Evolutionary conservation across 1,140 invertebrate species (phyloP).

Genomic region (Cyphomyrmex costatus): DNA sequence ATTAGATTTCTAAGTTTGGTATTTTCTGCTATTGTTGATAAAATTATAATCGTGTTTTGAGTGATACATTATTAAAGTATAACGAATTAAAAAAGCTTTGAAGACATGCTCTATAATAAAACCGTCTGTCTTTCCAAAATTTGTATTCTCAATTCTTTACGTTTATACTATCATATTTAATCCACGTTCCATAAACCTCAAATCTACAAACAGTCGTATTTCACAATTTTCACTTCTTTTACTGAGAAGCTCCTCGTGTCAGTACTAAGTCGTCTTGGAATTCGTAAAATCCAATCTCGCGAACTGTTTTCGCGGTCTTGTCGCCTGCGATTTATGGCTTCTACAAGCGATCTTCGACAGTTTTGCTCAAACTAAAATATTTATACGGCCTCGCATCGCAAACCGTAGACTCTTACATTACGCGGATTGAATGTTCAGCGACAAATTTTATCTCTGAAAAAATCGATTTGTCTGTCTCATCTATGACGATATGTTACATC

Average conservation of each 20-base stretch:
- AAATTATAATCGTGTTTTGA: neutral
- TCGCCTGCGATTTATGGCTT: conserved; percentile 57
- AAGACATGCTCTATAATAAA: neutral
- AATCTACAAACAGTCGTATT: conserved; percentile 41
- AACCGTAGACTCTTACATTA: conserved; percentile 32
- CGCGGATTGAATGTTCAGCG: neutral
- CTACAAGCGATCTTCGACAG: conserved; percentile 58
- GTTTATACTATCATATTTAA: conserved; percentile 19
- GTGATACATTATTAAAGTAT: neutral
- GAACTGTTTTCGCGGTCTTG: conserved; percentile 56
- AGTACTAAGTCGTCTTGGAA: conserved; percentile 43
- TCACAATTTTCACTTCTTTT: conserved; percentile 18
- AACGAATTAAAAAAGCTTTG: neutral
- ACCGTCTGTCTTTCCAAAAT: neutral
- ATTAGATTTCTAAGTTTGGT: neutral
- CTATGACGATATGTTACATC: conserved; percentile 70
- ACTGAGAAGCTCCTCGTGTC: conserved; percentile 16
- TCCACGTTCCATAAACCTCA: neutral
- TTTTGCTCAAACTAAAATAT: conserved; percentile 49
- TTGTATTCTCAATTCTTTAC: neutral
- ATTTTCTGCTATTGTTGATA: neutral
- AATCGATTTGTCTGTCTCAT: conserved; percentile 62
- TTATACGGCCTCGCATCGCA: conserved; percentile 45
- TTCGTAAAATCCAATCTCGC: conserved; percentile 54
- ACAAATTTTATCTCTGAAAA: conserved; percentile 21